Evolutionary conservation across 2,888 invertebrate species (phyloP).

Genomic region (Drosophila prolongata): DNA sequence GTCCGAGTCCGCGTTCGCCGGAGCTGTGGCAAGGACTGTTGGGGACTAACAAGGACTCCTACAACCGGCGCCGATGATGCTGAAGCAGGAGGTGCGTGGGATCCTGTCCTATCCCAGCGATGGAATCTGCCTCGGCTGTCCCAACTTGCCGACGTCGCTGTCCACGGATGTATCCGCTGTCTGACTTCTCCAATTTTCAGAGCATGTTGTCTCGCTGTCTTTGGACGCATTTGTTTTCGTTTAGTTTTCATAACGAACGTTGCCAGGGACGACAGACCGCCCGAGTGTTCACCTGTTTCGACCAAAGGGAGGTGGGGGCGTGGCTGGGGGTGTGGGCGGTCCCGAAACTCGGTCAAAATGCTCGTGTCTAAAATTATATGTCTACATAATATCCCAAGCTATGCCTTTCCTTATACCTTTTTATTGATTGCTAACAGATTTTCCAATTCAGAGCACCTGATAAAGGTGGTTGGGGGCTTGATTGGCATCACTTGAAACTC

Average conservation of each 20-base stretch:
- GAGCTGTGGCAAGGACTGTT: conserved; percentile 9
- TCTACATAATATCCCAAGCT: conserved; percentile 61
- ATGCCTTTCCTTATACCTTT: conserved; percentile 45
- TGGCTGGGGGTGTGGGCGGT: conserved; percentile 9
- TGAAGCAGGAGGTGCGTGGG: conserved; percentile 30
- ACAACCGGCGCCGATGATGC: not conserved
- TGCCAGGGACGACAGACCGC: conserved; percentile 62
- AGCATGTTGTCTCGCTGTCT: conserved; percentile 58
- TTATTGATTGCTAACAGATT: conserved; percentile 67
- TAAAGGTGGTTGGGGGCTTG: conserved; percentile 13
- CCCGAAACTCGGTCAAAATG: conserved; percentile 69
- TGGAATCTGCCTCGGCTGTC: conserved; percentile 43
- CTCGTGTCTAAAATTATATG: conserved; percentile 72
- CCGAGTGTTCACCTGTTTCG: conserved; percentile 39
- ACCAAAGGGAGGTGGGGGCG: not conserved
- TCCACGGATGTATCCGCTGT: conserved; percentile 52
- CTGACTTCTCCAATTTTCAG: conserved; percentile 62
- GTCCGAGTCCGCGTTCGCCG: conserved; percentile 23
- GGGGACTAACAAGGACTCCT: not conserved
- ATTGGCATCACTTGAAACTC: conserved; percentile 37
- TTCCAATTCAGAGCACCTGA: conserved; percentile 49
- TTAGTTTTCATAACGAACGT: conserved; percentile 79
- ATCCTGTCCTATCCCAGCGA: conserved; percentile 14
- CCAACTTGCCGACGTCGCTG: conserved; percentile 58
- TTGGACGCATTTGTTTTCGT: conserved; percentile 67